Evolutionary conservation across 2,797 vertebrate genomes (phyloP).

Genomic region (Silurus lanzhouensis): DNA sequence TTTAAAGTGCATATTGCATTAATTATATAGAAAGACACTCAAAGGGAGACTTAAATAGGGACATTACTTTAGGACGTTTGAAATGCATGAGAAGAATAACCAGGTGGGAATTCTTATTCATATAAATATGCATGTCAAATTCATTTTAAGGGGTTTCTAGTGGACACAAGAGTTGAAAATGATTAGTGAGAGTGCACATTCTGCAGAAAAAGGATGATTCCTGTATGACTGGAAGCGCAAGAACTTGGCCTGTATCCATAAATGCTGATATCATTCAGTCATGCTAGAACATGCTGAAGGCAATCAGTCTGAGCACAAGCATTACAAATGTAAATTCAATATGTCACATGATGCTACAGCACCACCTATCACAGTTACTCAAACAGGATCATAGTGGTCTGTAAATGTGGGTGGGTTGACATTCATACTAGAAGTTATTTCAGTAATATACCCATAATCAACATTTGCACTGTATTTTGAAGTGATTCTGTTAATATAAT

Average conservation of each 20-base stretch:
- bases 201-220: conserved; percentile 36
- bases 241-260: background rate
- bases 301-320: background rate
- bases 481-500: background rate
- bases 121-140: background rate
- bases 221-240: conserved; percentile 37
- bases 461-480: background rate
- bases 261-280: conserved; percentile 23
- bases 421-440: background rate
- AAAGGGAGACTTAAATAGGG: background rate
- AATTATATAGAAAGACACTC: background rate
- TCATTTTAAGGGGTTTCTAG: background rate
- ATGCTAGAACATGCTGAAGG: conserved; percentile 9
- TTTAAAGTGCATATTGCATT: background rate
- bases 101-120: background rate
- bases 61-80: background rate
- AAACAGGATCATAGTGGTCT: background rate
- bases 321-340: background rate
- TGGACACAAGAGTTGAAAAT: conserved; percentile 19
- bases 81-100: background rate
- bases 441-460: background rate
- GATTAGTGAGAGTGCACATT: conserved; percentile 36
- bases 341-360: conserved; percentile 12
- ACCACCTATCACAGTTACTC: background rate
- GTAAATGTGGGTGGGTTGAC: background rate